Conservation (phyloP, 2,888 invertebrate genomes). For the Volucella inflata region DNA sequence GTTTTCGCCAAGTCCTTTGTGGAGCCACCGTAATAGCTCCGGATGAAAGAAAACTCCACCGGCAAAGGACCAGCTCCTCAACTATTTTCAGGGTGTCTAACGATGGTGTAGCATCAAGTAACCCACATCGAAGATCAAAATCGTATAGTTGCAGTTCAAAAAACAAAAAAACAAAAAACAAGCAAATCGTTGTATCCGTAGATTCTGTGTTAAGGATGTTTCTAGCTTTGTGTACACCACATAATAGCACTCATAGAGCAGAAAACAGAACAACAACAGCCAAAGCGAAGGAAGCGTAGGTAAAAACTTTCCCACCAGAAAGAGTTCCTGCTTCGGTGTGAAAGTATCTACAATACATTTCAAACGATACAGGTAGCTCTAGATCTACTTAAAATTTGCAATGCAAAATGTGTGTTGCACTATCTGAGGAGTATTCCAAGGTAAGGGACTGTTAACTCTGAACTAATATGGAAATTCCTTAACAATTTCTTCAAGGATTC, state of each 20-base stretch:
- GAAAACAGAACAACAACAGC: too few relatives aligned
- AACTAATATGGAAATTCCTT: slow-evolving; percentile 74
- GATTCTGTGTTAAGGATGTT: slow-evolving; percentile 67
- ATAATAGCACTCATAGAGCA: slow-evolving; percentile 60
- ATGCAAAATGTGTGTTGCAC: slow-evolving; percentile 55
- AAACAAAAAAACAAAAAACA: slow-evolving; percentile 14
- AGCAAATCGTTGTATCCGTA: slow-evolving; percentile 27
- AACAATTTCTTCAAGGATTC: slow-evolving; percentile 54
- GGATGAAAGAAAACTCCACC: neutral
- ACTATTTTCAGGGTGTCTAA: slow-evolving; percentile 40
- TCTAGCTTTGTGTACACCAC: slow-evolving; percentile 69
- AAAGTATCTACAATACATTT: slow-evolving; percentile 57
- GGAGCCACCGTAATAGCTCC: slow-evolving; percentile 53
- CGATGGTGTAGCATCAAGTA: slow-evolving; percentile 27
- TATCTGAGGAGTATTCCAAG: neutral
- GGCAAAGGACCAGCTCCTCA: slow-evolving; percentile 47
- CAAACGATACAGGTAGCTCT: slow-evolving; percentile 47
- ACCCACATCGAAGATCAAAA: slow-evolving; percentile 68
- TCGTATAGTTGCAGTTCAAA: slow-evolving; percentile 27
- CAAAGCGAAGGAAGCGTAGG: slow-evolving; percentile 16
- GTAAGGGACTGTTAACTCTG: slow-evolving; percentile 11
- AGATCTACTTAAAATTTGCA: slow-evolving; percentile 56
- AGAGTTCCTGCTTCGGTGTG: slow-evolving; percentile 59
- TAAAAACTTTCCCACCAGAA: slow-evolving; percentile 42
- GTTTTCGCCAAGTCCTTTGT: slow-evolving; percentile 68